These are phyloP conservation scores for Daubentonia madagascariensis DNA, from an alignment of 2,113 vertebrate species.

Conservation along the genomic window DNA sequence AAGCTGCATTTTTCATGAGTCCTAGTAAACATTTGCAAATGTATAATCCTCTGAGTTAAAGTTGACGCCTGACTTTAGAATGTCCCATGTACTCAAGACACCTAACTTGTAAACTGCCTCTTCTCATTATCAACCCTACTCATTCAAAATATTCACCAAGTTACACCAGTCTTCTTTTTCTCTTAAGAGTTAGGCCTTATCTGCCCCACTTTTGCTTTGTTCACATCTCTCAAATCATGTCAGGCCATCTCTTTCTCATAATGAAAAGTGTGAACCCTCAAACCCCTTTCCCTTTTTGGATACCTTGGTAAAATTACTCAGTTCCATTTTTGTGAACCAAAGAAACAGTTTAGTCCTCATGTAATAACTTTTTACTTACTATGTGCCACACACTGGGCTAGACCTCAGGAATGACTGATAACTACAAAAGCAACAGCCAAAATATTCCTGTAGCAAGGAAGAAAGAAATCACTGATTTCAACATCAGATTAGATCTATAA, in stretches of 20 bases:
- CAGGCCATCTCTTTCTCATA: not conserved
- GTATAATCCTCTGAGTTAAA: not conserved
- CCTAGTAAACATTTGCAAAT: not conserved
- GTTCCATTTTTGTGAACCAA: conserved; percentile 12
- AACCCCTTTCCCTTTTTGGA: not conserved
- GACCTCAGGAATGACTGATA: not conserved
- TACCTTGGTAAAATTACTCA: conserved; percentile 6
- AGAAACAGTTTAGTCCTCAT: not conserved
- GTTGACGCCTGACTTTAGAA: conserved; percentile 29
- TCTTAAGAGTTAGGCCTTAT: not conserved
- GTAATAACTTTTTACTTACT: not conserved
- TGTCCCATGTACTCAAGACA: not conserved
- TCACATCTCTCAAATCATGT: not conserved
- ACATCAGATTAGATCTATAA: not conserved
- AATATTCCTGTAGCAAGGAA: not conserved
- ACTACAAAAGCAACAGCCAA: not conserved
- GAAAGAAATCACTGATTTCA: conserved; percentile 12
- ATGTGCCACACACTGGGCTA: not conserved
- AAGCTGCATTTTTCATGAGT: not conserved
- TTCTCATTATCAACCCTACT: not conserved
- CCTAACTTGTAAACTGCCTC: not conserved
- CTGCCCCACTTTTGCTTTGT: not conserved
- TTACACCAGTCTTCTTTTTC: not conserved
- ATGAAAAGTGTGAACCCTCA: not conserved
- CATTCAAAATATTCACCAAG: not conserved